Evolutionary conservation across 1,140 invertebrate genomes (phyloP).

Genomic region (Trichoplusia ni): DNA sequence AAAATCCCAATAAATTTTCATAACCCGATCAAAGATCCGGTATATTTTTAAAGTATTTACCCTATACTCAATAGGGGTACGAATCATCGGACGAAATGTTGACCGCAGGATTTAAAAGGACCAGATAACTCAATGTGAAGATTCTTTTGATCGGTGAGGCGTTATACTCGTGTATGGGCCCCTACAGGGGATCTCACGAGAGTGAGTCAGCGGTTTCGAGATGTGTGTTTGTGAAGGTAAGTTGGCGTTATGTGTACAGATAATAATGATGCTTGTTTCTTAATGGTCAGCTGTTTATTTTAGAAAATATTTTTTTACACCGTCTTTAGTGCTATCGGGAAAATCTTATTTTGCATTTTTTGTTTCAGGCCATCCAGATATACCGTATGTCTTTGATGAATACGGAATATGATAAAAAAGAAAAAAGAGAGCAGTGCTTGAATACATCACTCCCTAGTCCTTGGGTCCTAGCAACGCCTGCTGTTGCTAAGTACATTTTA

Average conservation of each 20-base stretch:
- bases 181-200: not conserved
- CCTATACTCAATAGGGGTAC: not conserved
- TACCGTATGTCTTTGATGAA: too few relatives aligned
- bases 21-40: too few relatives aligned
- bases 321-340: too few relatives aligned
- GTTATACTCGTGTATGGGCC: not conserved
- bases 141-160: constrained; percentile 22
- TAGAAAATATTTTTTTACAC: not conserved
- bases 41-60: constrained; percentile 6
- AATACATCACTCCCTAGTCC: too few relatives aligned
- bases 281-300: not conserved
- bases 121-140: not conserved
- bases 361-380: too few relatives aligned
- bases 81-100: constrained; percentile 22
- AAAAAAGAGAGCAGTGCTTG: too few relatives aligned
- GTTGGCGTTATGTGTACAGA: not conserved
- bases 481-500: too few relatives aligned
- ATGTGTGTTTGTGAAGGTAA: not conserved
- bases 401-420: too few relatives aligned
- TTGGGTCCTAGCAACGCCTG: too few relatives aligned
- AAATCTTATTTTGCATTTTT: too few relatives aligned
- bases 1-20: too few relatives aligned
- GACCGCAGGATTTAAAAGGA: constrained; percentile 24
- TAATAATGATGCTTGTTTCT: not conserved
- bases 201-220: not conserved